phyloP scores from a whole-genome alignment of 2,797 vertebrate species.

The Myoxocephalus aenaeus region DNA sequence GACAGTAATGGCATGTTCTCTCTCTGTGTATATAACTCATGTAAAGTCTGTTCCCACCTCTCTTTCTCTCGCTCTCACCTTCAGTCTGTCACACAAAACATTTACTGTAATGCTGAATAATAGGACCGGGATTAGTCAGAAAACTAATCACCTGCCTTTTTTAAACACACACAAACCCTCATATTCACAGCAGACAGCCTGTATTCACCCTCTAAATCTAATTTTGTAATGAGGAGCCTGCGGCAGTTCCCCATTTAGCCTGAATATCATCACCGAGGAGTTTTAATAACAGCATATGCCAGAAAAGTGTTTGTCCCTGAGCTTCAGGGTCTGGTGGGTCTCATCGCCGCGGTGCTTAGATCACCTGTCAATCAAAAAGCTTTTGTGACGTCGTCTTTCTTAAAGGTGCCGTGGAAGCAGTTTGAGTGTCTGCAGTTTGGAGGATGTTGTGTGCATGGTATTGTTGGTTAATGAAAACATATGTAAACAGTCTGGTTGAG shows the following conservation, averaged over 20 bases:
- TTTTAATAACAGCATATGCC: slow-evolving; percentile 6
- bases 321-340: not conserved
- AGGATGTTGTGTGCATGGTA: not conserved
- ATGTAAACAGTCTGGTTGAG: not conserved
- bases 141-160: not conserved
- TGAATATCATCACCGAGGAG: slow-evolving; percentile 4
- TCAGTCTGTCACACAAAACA: not conserved
- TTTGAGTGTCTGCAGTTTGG: not conserved
- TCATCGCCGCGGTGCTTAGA: not conserved
- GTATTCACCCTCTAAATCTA: not conserved
- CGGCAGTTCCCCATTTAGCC: not conserved
- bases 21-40: not conserved
- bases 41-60: no score
- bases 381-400: not conserved
- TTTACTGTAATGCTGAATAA: not conserved
- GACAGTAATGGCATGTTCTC: slow-evolving; percentile 22
- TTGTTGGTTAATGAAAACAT: not conserved
- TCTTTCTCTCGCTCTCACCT: not conserved
- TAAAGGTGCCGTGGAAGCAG: not conserved
- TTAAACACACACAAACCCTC: not conserved
- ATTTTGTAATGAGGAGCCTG: slow-evolving; percentile 5
- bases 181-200: not conserved
- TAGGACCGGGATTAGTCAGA: not conserved
- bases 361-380: slow-evolving; percentile 14
- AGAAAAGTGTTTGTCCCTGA: not conserved